Evolutionary conservation across 1,140 invertebrate genomes (phyloP).

Genomic region (Sarcophaga peregrina): DNA sequence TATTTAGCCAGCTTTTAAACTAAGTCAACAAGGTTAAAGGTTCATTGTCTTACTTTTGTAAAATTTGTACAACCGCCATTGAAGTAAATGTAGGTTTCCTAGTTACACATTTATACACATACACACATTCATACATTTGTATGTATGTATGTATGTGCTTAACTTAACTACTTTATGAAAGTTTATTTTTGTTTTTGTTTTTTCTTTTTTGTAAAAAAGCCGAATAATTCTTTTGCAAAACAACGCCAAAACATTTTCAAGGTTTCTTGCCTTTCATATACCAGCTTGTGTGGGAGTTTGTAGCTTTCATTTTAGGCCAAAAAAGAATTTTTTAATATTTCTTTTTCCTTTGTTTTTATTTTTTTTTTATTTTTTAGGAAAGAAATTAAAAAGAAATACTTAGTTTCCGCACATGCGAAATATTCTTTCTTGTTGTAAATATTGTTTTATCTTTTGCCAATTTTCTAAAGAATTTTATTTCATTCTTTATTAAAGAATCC

Average conservation of each 20-base stretch:
- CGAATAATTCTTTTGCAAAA: not conserved
- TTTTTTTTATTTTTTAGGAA: not conserved
- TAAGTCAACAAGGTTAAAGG: slow-evolving; percentile 22
- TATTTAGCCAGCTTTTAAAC: slow-evolving; percentile 1
- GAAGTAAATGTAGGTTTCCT: slow-evolving; percentile 17
- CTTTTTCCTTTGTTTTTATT: too few species aligned
- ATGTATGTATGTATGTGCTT: too few species aligned
- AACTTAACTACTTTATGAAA: too few species aligned
- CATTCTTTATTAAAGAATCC: too few species aligned
- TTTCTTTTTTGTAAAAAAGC: not conserved
- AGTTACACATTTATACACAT: not conserved
- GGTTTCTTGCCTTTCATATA: not conserved
- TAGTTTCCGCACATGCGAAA: not conserved
- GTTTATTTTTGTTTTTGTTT: not conserved
- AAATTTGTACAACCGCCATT: not conserved
- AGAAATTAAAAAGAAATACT: slow-evolving; percentile 8
- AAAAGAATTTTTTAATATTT: slow-evolving; percentile 16
- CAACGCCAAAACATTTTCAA: not conserved
- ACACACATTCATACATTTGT: not conserved
- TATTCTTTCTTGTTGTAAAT: not conserved
- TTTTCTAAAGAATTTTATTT: too few species aligned
- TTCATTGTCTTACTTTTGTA: slow-evolving; percentile 9
- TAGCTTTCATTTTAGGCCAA: not conserved
- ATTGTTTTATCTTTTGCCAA: too few species aligned
- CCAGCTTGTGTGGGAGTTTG: not conserved